Conservation (phyloP, 2,888 invertebrate genomes). For the Lasioglossum lativentre region DNA sequence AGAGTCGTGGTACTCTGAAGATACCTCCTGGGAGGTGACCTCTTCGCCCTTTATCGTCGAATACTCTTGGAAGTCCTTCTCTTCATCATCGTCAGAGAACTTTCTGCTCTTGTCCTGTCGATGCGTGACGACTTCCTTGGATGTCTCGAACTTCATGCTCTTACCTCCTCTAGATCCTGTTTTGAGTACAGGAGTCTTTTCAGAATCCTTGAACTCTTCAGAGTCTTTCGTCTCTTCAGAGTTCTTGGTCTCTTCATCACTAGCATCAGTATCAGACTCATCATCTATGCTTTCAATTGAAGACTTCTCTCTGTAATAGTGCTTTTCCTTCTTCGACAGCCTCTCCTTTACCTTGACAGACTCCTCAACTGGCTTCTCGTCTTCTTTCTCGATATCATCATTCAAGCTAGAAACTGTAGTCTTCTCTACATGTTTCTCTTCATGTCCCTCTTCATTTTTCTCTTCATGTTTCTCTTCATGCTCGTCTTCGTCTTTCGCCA, state of each 20-base stretch:
- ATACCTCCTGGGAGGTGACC: conserved; percentile 46
- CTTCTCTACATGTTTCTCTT: conserved; percentile 8
- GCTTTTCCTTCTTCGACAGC: conserved; percentile 13
- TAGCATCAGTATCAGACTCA: not conserved
- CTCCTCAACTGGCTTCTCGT: not conserved
- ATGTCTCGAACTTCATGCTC: conserved; percentile 36
- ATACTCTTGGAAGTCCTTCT: conserved; percentile 29
- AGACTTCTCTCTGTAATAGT: conserved; percentile 26
- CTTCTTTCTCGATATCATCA: not conserved
- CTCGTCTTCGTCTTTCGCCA: conserved; percentile 10
- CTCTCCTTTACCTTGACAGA: not conserved
- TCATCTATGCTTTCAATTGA: conserved; percentile 38
- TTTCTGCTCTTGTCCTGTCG: conserved; percentile 27
- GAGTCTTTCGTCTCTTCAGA: not conserved
- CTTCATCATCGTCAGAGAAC: conserved; percentile 17
- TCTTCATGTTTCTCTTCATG: not conserved
- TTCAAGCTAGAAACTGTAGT: not conserved
- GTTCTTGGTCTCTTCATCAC: not conserved
- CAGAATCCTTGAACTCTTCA: conserved; percentile 5
- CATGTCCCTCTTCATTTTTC: not conserved
- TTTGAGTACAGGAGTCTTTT: not conserved
- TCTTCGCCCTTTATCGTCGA: conserved; percentile 45
- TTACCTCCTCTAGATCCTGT: conserved; percentile 29
- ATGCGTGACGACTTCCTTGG: conserved; percentile 24
- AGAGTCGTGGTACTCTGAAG: conserved; percentile 53